Evolutionary conservation across 2,888 invertebrate genomes (phyloP).

Genomic region (Chrysomela aeneicollis): DNA sequence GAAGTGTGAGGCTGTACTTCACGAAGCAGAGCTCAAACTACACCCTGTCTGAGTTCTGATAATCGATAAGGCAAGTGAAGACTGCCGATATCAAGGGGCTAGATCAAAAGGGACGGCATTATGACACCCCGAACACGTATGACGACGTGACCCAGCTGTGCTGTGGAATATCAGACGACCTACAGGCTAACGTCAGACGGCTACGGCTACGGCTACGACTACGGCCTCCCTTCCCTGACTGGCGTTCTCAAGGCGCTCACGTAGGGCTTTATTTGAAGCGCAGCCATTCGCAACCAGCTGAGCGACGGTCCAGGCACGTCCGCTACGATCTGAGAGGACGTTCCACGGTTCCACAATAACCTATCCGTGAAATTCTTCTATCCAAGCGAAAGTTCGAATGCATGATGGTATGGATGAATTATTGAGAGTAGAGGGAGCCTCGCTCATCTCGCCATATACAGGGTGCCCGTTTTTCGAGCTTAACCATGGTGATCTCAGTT

Average conservation of each 20-base stretch:
- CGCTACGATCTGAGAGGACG: background rate
- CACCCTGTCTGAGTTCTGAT: background rate
- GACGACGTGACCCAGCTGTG: conserved; percentile 60
- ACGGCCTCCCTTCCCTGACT: background rate
- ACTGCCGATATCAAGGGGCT: conserved; percentile 39
- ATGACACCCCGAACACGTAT: conserved; percentile 59
- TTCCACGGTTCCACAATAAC: background rate
- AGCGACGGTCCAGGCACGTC: background rate
- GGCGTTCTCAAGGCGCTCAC: background rate
- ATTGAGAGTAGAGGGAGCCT: too few species aligned
- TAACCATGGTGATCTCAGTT: too few species aligned
- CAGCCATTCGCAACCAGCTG: background rate
- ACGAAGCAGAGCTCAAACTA: too few species aligned
- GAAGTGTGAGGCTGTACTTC: too few species aligned
- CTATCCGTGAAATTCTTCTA: too few species aligned
- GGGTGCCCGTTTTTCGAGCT: too few species aligned
- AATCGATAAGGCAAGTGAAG: background rate
- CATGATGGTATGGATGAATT: too few species aligned
- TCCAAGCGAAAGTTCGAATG: too few species aligned
- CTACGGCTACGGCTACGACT: too few species aligned
- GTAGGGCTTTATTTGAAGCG: background rate
- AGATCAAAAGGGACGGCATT: conserved; percentile 38
- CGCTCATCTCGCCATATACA: too few species aligned
- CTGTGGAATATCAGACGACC: conserved; percentile 59
- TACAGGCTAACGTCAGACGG: conserved; percentile 57